Evolutionary conservation across 2,113 vertebrate genomes (phyloP).

Genomic region (Alosa alosa): DNA sequence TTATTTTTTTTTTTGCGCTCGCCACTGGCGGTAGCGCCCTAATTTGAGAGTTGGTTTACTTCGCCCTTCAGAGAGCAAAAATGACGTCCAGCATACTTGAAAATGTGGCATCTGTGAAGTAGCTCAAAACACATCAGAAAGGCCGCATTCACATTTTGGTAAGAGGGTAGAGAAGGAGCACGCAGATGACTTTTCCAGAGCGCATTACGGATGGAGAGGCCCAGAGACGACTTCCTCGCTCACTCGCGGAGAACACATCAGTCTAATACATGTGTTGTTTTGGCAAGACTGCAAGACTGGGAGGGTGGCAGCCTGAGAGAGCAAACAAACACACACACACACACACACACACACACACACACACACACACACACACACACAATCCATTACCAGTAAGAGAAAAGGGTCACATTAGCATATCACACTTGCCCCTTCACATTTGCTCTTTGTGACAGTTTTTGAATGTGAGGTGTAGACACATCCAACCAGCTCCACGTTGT

Average conservation of each 20-base stretch:
- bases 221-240: conserved; percentile 41
- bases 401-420: no score
- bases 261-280: conserved; percentile 51
- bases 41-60: conserved; percentile 71
- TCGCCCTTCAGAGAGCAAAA: conserved; percentile 63
- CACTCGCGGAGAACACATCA: conserved; percentile 40
- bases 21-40: conserved; percentile 43
- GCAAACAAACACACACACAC: no score
- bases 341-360: no score
- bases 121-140: conserved; percentile 78
- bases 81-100: conserved; percentile 71
- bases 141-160: conserved; percentile 66
- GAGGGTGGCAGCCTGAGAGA: neutral
- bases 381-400: no score
- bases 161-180: conserved; percentile 61
- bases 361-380: no score
- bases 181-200: conserved; percentile 75
- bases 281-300: neutral
- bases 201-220: conserved; percentile 29
- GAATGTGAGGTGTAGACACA: no score
- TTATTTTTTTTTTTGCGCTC: conserved; percentile 41
- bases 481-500: no score
- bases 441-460: no score
- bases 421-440: no score
- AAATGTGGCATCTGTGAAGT: conserved; percentile 72